phyloP scores from a whole-genome alignment of 92 coral and sea anemone genomes.

The Heteractis magnifica region DNA sequence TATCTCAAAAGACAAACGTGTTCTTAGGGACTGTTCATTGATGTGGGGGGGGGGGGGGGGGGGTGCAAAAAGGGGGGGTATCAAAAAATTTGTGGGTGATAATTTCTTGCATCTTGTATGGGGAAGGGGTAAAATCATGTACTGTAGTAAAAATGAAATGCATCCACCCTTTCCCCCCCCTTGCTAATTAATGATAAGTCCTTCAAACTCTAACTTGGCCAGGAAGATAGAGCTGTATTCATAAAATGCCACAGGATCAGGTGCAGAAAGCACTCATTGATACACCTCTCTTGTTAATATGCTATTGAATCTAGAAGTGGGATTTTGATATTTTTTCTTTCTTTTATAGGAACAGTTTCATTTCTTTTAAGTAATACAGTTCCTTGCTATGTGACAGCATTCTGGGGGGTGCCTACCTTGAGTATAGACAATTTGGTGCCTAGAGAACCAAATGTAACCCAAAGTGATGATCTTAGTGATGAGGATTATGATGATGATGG shows the following conservation, averaged over 20 bases:
- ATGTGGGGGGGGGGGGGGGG: background rate
- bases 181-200: no score
- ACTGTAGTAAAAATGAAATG: no score
- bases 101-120: background rate
- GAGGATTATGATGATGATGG: conserved; percentile 23
- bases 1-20: no score
- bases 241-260: no score
- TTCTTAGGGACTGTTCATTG: no score
- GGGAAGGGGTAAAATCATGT: no score
- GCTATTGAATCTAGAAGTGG: background rate
- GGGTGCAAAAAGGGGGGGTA: background rate
- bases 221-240: no score
- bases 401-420: conserved; percentile 75
- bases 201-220: no score
- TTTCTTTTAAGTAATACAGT: conserved; percentile 48
- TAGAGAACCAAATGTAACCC: background rate
- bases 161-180: no score
- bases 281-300: no score
- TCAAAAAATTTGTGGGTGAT: background rate
- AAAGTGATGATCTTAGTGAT: conserved; percentile 11
- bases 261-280: no score
- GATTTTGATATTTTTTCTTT: background rate
- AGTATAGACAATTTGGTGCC: conserved; percentile 41
- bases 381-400: conserved; percentile 62
- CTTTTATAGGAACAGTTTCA: conserved; percentile 45